Base-by-base conservation (phyloP, 2,113 vertebrate genomes). In the Gadus chalcogrammus region DNA sequence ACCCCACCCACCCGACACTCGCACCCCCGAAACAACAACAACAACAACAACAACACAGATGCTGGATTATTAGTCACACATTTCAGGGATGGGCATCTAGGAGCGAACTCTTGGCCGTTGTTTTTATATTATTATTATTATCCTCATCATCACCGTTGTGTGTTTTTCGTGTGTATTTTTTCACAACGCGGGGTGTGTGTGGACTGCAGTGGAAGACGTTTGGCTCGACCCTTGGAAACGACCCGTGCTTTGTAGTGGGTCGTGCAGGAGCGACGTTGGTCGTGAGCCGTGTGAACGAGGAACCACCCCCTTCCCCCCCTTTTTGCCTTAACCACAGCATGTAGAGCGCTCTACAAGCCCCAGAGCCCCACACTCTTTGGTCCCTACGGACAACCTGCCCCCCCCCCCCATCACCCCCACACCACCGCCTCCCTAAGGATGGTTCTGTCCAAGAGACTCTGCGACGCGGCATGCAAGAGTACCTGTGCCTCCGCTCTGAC, bases 51-150 rank as follows among this genome's bases (percentile, higher is more conserved):
- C 82, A 80, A 90, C 81, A 70, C 68, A 78, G 84, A 84, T 84
- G 81, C 83, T 90, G 82, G 84, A 90, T 83, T 86, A 83, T 79
- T 79, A 87, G 83, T 84, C 76, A 75, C 70, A 85, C 89, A 89
- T 91, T 92, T 91, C 91, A 90, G 89, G 88, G 86, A 88, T 70
- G 79, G 42, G 42, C 42, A 48, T 48, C 42, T 48, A 76, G 64
- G 70, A 76, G 75, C 72, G 80, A 84, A 76, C 74, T 81, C 69
- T 64, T 53, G 78, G 79, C 74, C 77, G 75, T 86, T 88, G 77
- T 82, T 85, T 88, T 89, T 90, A 83, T 87, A 80, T 73, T 67
- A 1, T 27, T 22, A 62, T 48, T 48, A 48, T 9, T 48, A 48
- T 48, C 42, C 2, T 48, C 42, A 48, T 48, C 42, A 13, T 48